phyloP scores from a whole-genome alignment of 2,797 vertebrate species.

The Pogoniulus pusillus region DNA sequence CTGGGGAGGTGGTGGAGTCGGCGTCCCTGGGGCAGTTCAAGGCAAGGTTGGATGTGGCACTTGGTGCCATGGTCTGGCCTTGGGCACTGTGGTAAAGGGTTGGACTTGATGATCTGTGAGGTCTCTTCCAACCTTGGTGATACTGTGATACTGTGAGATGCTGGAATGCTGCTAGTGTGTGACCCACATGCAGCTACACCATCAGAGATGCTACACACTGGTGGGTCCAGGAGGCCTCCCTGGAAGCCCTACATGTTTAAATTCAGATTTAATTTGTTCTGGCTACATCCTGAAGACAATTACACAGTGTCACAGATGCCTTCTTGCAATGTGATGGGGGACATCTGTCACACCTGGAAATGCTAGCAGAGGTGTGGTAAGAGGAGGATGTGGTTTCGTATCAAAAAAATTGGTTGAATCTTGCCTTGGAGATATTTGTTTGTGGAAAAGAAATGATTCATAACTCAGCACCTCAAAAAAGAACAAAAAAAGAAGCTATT shows the following conservation, averaged over 20 bases:
- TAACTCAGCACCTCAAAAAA: background rate
- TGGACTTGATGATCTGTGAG: too few relatives aligned
- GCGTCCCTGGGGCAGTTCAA: too few relatives aligned
- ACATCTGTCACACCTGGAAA: background rate
- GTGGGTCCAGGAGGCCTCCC: background rate
- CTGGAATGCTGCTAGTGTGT: background rate
- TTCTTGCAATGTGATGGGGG: background rate
- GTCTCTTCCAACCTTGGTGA: too few relatives aligned
- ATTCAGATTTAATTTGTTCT: background rate
- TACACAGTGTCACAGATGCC: background rate
- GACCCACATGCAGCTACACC: background rate
- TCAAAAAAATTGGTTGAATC: background rate
- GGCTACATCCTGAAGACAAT: background rate
- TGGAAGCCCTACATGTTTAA: background rate
- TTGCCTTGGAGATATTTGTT: background rate
- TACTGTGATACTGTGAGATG: too few relatives aligned
- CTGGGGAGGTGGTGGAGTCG: too few relatives aligned
- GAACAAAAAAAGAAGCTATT: background rate
- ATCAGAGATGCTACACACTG: background rate
- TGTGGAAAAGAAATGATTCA: background rate
- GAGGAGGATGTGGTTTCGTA: background rate
- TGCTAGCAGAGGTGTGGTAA: background rate
- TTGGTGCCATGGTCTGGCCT: too few relatives aligned
- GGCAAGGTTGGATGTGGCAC: too few relatives aligned
- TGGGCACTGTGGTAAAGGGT: too few relatives aligned